A percentile compares a stretch with the other conserved stretches of the same genome.
Conservation (phyloP, 2,113 vertebrate species). For the Turnix velox region DNA sequence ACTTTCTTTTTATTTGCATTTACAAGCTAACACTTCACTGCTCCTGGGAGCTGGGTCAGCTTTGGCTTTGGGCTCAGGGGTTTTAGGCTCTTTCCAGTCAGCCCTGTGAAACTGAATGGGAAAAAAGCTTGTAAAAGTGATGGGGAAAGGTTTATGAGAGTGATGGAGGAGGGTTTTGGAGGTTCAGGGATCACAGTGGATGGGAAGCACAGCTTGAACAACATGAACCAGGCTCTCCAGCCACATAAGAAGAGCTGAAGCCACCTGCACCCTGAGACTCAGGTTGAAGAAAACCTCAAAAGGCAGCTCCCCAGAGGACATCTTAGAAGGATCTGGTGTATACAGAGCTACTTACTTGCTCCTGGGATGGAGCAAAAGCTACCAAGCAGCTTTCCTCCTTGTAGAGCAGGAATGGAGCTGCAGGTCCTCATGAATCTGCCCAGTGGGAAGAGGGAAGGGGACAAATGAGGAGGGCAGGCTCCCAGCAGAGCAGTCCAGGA, state of each 20-base stretch:
- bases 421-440: fast-evolving
- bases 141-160: not conserved
- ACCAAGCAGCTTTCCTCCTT: not conserved
- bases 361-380: not conserved
- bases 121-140: not conserved
- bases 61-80: not conserved
- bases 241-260: not conserved
- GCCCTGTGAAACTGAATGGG: not conserved
- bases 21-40: not conserved
- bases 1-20: not conserved
- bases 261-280: not conserved
- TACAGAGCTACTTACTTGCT: not conserved
- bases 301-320: not conserved
- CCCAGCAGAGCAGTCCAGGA: not conserved
- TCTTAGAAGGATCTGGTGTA: not conserved
- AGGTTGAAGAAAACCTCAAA: not conserved
- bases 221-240: not conserved
- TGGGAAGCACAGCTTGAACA: not conserved
- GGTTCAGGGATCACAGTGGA: not conserved
- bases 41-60: not conserved
- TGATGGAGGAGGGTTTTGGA: not conserved
- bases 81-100: not conserved
- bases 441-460: not conserved
- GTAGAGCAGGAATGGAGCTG: not conserved
- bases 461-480: not conserved